A percentile compares a stretch with the other conserved stretches of the same genome.
phyloP scores from a whole-genome alignment of 1,140 invertebrate genomes.

The Brachionus asplanchnoidis region DNA sequence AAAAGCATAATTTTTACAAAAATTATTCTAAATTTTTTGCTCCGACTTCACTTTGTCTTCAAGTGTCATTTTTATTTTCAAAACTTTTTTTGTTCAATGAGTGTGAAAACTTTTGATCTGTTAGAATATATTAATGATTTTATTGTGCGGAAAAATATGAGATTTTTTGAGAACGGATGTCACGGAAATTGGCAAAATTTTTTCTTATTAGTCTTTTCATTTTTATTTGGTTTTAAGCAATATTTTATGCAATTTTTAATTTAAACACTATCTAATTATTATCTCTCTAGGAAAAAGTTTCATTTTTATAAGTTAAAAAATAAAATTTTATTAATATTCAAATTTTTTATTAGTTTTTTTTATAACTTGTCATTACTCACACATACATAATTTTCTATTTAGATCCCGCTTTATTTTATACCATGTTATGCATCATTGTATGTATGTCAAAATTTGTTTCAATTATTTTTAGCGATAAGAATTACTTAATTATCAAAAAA shows the following conservation, averaged over 20 bases:
- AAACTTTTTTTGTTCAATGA: neutral
- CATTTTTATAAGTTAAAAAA: neutral
- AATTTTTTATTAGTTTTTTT: neutral
- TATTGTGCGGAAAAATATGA: neutral
- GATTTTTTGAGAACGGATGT: neutral
- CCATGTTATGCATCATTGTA: neutral
- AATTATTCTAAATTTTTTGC: neutral
- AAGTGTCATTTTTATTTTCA: neutral
- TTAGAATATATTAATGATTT: too few species aligned
- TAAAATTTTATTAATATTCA: too few species aligned
- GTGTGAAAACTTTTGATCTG: too few species aligned
- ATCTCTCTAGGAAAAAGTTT: neutral
- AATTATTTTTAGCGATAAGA: neutral
- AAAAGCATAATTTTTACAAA: neutral
- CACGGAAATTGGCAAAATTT: neutral
- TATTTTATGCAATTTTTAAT: neutral
- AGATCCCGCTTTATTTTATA: neutral
- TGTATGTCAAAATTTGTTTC: neutral
- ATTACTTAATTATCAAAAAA: neutral
- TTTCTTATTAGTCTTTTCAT: neutral
- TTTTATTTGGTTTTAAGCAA: neutral
- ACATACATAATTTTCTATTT: neutral
- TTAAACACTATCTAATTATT: neutral
- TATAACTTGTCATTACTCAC: neutral
- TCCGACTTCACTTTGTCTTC: neutral